Base-by-base conservation (phyloP, 2,888 invertebrate species). In the Drosophila testacea region DNA sequence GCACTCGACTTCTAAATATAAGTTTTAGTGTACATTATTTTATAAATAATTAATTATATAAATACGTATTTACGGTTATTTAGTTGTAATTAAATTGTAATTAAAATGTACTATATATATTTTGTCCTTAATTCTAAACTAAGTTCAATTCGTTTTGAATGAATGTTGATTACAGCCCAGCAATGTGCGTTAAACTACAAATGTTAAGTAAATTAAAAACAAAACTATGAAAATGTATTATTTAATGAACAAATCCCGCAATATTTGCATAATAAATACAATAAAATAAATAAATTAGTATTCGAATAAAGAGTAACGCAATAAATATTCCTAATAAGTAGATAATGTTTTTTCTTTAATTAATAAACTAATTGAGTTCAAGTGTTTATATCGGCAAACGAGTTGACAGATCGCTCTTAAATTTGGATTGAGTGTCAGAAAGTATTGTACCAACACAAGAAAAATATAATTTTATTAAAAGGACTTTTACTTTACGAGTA, bases 81-180 rank as follows among this genome's bases (percentile, higher is more conserved):
- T 83, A 85, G 85, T 83, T 83, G 83, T 83, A 85, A 83, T 63
- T 76, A 51, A 67, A 61, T 63, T 84, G 65, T 84, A 84, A 84
- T 82, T 80, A 55, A 57, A 63, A 44, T 83, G 79, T 85, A 85
- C 46, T 77, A 79, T 81, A 77, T 68, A 54, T 67, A 67, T 75
- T 70, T 51, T 83, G 72, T 71, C 66, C 75, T 44, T 60, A 69
- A 56, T 64, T 46, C 13, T 41, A 38, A 72, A 38, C 28, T 81
- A 63, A 70, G 73, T 81, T 85, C 38, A 71, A 60, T 68, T 71
- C 69, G 73, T 71, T 80, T 75, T 47, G 50, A 66, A 61, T 52
- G 61, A 62, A 69, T 77, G 55, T 65, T 66, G 38, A 69, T 66
- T 71, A 68, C 62, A 52, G 64, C 65, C 78, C 80, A 80, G 75